Conservation (phyloP, 2,113 vertebrate species). For the Brienomyrus brachyistius region DNA sequence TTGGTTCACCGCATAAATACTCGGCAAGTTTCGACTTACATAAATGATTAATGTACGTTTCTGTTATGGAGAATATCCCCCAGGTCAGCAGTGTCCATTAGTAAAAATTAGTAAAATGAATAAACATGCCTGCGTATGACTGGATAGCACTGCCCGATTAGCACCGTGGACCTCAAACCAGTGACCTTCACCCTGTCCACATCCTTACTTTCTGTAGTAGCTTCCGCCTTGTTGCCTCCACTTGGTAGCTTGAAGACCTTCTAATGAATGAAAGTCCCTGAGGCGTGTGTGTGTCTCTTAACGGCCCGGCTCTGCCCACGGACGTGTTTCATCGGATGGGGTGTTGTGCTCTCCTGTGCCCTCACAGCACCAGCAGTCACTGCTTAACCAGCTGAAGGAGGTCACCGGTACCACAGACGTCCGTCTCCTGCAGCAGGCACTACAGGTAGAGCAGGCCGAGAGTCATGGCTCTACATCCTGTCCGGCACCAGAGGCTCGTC, state of each 20-base stretch:
- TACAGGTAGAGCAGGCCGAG: constrained; percentile 72
- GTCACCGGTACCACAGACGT: constrained; percentile 93
- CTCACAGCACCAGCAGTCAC: constrained; percentile 86
- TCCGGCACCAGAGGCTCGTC: not conserved
- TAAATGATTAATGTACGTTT: not conserved
- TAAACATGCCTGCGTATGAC: not conserved
- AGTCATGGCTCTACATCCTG: not conserved
- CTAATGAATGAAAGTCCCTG: not conserved
- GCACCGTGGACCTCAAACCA: not conserved
- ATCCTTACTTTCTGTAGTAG: not conserved
- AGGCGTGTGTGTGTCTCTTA: not conserved
- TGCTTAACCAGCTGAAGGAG: constrained; percentile 94
- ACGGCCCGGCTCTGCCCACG: not conserved
- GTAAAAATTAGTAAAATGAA: not conserved
- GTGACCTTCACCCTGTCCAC: not conserved
- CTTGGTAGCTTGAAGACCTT: not conserved
- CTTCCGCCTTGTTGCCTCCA: not conserved
- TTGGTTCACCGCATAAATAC: not conserved
- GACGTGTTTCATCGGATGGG: not conserved
- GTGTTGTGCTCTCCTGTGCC: not conserved
- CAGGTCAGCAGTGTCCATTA: not conserved
- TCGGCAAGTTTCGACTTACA: not conserved
- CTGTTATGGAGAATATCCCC: not conserved
- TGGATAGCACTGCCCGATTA: not conserved
- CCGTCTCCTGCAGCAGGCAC: constrained; percentile 89